Base-by-base conservation (phyloP, 2,797 vertebrate genomes). In the Limosa lapponica region DNA sequence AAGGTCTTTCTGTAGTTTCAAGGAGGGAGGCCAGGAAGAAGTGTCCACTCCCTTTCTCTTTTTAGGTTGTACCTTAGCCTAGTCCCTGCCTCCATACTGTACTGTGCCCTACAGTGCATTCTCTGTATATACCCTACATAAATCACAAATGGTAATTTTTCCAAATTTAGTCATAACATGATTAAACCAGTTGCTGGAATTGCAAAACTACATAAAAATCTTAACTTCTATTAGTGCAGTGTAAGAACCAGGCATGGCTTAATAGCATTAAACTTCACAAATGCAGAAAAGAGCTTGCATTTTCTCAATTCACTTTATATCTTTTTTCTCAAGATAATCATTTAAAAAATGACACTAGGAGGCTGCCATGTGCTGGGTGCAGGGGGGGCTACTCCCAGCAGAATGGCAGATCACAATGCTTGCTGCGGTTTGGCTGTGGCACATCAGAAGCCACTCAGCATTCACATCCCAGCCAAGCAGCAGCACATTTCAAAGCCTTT, bases 101-200 rank as follows among this genome's bases (percentile, higher is more conserved):
- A 28, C 24, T 23, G 27, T 57, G 25, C 8, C 8, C 46, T 70
- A 32, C 13, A 62, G 3, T 32, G 13, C 1, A 0, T 43, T 59
- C 44, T 70, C 41, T 57, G 5, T 30, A 10, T 24, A 36, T 22
- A 87, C 4, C 8, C n/a, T 20, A 32, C 25, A 46, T 37, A 36
- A n/a, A 46, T 32, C n/a, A 16, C 6, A 92, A 92, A 61, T 39
- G 27, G 10, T 13, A 41, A 2, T 72, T 67, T 87, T 71, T 87
- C 41, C 27, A 64, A 14, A 41, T 75, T 49, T 37, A 41, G 28
- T 36, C 83, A 37, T 49, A 73, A 90, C 5, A n/a, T 2, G 11
- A 36, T 61, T 83, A 81, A 92, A 30, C 1, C 19, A 70, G 7
- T 8, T 71, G 13, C 43, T 78, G 43, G 32, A 58, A 59, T 32